Evolutionary conservation across 2,113 vertebrate species (phyloP).

Genomic region (Rissa tridactyla): DNA sequence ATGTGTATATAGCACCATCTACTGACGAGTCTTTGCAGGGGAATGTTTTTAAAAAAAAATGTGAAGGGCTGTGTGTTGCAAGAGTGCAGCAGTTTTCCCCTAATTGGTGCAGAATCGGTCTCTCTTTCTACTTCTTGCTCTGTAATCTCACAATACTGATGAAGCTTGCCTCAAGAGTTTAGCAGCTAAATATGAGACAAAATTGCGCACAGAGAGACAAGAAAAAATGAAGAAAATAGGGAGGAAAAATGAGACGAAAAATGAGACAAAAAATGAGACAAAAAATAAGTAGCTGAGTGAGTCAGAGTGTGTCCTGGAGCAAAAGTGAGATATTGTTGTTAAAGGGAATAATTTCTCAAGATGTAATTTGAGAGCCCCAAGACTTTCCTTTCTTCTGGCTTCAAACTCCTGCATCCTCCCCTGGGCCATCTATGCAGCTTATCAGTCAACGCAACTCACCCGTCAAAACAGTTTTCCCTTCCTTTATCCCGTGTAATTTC

Average conservation of each 20-base stretch:
- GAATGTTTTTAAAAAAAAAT: neutral
- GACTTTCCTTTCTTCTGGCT: neutral
- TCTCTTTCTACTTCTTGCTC: neutral
- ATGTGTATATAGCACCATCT: slow-evolving; percentile 53
- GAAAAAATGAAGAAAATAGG: neutral
- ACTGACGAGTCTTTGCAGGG: neutral
- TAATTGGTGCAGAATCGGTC: neutral
- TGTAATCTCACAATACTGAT: neutral
- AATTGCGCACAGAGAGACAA: neutral
- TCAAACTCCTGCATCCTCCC: neutral
- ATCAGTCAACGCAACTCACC: neutral
- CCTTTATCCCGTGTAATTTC: neutral
- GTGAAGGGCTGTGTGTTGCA: neutral
- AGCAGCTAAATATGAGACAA: neutral
- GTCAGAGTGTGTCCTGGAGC: neutral
- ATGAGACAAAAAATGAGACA: neutral
- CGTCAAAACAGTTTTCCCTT: neutral
- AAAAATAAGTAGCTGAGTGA: neutral
- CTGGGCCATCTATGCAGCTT: neutral
- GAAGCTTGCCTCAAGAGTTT: neutral
- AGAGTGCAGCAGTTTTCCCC: neutral
- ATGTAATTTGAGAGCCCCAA: neutral
- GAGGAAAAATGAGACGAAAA: neutral
- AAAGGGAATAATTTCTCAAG: neutral
- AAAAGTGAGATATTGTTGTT: neutral